A percentile compares a stretch with the other conserved stretches of the same genome.
phyloP scores from a whole-genome alignment of 1,140 invertebrate genomes.

The Elysia chlorotica region DNA sequence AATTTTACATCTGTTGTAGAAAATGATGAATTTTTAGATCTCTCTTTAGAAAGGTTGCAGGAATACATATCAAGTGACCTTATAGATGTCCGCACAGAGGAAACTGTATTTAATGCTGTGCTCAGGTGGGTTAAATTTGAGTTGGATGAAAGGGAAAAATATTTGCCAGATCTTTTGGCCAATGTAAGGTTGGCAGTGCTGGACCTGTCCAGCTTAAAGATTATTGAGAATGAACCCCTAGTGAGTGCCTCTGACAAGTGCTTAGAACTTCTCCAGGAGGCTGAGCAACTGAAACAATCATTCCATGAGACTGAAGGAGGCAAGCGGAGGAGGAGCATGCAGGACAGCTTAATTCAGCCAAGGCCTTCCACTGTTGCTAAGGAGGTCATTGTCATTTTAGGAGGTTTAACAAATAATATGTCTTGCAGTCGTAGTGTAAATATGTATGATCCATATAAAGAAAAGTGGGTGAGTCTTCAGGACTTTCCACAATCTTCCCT shows the following conservation, averaged over 20 bases:
- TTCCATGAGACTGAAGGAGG: constrained; percentile 42
- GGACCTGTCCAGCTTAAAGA: constrained; percentile 42
- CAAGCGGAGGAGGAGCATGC: constrained; percentile 52
- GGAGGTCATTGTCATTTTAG: constrained; percentile 55
- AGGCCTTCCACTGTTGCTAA: constrained; percentile 60
- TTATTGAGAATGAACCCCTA: constrained; percentile 46
- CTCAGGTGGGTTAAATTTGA: constrained; percentile 61
- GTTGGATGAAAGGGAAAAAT: constrained; percentile 48
- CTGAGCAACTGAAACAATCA: constrained; percentile 43
- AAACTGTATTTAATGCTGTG: constrained; percentile 62
- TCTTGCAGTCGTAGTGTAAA: constrained; percentile 44
- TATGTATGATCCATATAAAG: constrained; percentile 57
- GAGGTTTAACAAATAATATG: constrained; percentile 40
- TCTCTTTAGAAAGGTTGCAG: constrained; percentile 52
- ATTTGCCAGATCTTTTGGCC: constrained; percentile 50
- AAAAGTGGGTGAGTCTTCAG: constrained; percentile 50
- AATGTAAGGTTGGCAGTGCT: constrained; percentile 54
- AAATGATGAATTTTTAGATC: constrained; percentile 58
- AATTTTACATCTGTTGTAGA: constrained; percentile 60
- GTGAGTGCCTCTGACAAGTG: constrained; percentile 50
- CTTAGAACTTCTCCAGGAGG: constrained; percentile 48
- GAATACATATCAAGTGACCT: constrained; percentile 55
- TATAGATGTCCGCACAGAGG: constrained; percentile 59
- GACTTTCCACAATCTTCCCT: constrained; percentile 50
- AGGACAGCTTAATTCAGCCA: constrained; percentile 43